Evolutionary conservation across 2,888 invertebrate species (phyloP).

Genomic region (Teleiodes luculella): DNA sequence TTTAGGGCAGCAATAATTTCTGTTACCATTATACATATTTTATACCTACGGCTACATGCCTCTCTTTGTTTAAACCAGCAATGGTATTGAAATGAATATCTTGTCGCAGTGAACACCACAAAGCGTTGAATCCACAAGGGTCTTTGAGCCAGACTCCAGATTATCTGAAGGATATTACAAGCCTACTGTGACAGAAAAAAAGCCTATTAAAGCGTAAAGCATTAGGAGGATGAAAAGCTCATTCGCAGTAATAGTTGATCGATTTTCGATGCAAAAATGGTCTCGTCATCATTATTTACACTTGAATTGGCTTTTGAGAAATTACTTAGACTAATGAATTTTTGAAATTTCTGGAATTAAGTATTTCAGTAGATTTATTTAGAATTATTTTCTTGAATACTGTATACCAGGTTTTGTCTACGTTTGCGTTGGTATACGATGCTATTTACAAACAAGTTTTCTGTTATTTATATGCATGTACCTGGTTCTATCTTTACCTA

Average conservation of each 20-base stretch:
- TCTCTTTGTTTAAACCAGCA: not conserved
- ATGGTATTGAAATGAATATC: not conserved
- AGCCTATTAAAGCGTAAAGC: not conserved
- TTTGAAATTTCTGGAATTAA: too few species aligned
- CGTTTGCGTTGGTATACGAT: too few species aligned
- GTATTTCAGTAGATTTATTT: too few species aligned
- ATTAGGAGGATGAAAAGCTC: not conserved
- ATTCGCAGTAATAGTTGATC: not conserved
- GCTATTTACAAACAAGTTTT: too few species aligned
- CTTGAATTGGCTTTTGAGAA: not conserved
- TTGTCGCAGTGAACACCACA: not conserved
- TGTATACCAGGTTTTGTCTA: too few species aligned
- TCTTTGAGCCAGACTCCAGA: not conserved
- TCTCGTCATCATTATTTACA: not conserved
- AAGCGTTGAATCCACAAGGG: not conserved
- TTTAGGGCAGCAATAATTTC: too few species aligned
- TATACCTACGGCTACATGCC: too few species aligned
- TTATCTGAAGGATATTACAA: conserved; percentile 4
- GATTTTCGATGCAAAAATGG: not conserved
- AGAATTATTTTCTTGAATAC: too few species aligned
- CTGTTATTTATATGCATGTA: too few species aligned
- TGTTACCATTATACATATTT: not conserved
- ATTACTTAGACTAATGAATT: too few species aligned
- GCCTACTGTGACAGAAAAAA: not conserved
- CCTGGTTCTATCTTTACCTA: too few species aligned